Evolutionary conservation across 2,113 vertebrate species (phyloP).

Genomic region (Percina caprodes): DNA sequence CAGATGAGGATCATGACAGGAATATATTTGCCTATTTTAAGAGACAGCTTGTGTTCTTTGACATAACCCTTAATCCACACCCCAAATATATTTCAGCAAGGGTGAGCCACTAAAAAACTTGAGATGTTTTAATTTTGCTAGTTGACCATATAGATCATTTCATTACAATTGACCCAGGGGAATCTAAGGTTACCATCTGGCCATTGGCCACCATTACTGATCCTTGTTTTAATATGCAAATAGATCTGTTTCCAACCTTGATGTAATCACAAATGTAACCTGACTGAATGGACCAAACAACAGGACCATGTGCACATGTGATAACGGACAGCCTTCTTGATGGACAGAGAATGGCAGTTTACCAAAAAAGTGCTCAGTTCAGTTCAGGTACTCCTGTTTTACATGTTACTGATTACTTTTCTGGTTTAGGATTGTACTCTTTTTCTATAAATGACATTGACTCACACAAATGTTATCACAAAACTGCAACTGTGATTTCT

Average conservation of each 20-base stretch:
- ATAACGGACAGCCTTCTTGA: slow-evolving; percentile 31
- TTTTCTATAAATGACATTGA: background rate
- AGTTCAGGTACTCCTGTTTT: background rate
- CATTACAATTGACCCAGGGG: slow-evolving; percentile 76
- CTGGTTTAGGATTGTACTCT: background rate
- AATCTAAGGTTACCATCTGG: slow-evolving; percentile 83
- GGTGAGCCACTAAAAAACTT: slow-evolving; percentile 37
- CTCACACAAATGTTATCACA: background rate
- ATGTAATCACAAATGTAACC: slow-evolving; percentile 73
- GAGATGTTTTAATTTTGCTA: slow-evolving; percentile 62
- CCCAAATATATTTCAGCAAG: slow-evolving; percentile 53
- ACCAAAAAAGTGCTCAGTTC: background rate
- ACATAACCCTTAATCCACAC: slow-evolving; percentile 62
- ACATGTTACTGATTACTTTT: background rate
- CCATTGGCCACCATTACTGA: slow-evolving; percentile 76
- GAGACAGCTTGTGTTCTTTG: slow-evolving; percentile 50
- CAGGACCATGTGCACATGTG: slow-evolving; percentile 43
- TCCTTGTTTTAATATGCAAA: slow-evolving; percentile 82
- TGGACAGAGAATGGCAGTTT: background rate
- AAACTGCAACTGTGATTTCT: slow-evolving; percentile 1
- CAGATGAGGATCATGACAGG: slow-evolving; percentile 70
- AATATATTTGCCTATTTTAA: slow-evolving; percentile 76
- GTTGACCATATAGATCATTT: slow-evolving; percentile 63
- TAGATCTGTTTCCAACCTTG: slow-evolving; percentile 64
- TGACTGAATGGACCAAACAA: slow-evolving; percentile 55